Percentiles rank a stretch among this genome's conserved stretches.
These are phyloP conservation scores for Clitarchus hookeri DNA, from an alignment of 2,888 invertebrate species.

Conservation along the genomic window DNA sequence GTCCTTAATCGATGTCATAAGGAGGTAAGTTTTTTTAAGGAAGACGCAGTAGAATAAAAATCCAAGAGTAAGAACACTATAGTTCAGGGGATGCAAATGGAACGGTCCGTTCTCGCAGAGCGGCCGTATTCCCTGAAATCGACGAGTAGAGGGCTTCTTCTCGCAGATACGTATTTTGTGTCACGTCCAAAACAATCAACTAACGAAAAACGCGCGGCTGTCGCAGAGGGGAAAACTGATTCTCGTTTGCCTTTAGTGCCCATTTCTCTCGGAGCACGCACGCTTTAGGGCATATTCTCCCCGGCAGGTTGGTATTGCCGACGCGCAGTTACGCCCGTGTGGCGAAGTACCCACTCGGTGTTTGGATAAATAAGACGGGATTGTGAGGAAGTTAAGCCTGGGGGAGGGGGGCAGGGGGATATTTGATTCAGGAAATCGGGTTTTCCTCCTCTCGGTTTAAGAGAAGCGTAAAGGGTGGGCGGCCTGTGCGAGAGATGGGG, in stretches of 20 bases:
- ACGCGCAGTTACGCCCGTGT: background rate
- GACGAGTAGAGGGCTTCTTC: background rate
- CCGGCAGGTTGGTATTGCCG: conserved; percentile 8
- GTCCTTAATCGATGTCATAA: too few species aligned
- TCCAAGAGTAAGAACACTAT: too few species aligned
- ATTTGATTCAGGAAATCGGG: conserved; percentile 31
- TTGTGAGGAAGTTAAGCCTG: too few species aligned
- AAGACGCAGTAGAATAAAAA: too few species aligned
- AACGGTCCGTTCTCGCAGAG: too few species aligned
- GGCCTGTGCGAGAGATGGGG: background rate
- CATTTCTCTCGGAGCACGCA: background rate
- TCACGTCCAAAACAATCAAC: background rate
- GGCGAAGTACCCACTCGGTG: background rate
- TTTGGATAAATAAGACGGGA: conserved; percentile 22
- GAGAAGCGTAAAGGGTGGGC: conserved; percentile 4
- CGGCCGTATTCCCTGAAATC: too few species aligned
- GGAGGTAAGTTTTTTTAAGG: too few species aligned
- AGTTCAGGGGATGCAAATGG: too few species aligned
- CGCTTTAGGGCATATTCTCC: background rate
- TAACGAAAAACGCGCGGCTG: background rate
- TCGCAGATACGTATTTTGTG: background rate
- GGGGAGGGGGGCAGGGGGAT: background rate
- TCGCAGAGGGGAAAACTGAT: background rate
- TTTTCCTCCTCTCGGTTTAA: conserved; percentile 21
- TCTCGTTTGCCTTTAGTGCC: background rate